Evolutionary conservation across 2,113 vertebrate species (phyloP), one percentile per base, ranked within the genome.

Genomic region (Phaethornis superciliosus): DNA sequence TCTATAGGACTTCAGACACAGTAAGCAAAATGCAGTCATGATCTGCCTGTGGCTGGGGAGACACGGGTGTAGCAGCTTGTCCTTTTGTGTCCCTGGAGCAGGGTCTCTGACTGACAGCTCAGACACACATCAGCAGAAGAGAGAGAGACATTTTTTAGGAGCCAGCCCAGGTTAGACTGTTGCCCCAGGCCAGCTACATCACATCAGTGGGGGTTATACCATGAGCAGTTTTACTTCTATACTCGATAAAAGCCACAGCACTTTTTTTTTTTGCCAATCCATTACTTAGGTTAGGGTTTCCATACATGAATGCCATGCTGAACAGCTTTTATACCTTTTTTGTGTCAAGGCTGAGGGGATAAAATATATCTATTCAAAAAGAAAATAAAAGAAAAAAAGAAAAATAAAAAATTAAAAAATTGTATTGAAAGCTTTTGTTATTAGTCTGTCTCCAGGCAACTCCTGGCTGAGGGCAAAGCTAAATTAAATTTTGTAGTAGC

Each of bases 391-490:
- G 35, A 86, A 23, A 63, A 93, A 89, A 62, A 22, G 40, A 55
- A 79, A 80, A 47, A 18, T n/a, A 49, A 52, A 87, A 89, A 65
- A 80, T 12, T 40, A 40, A 40, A 40, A 40, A 40, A 40, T 40
- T 11, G 80, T 85, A 18, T 52, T 65, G 62, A 81, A 33, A 71
- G 47, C 16, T 81, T 93, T 93, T 95, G 52, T 74, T 90, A 72
- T 92, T 94, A 95, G 88, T 60, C 35, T 58, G 91, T 96, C 85
- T 83, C 90, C 49, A 78, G 83, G 89, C 70, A 93, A 60, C 76
- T 95, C 67, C 77, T 44, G n/a, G 77, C 75, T 90, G 80, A 93
- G 72, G 81, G 70, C 71, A 94, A 96, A 96, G 81, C 89, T 94
- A 90, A 95, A 92, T 94, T 92, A 90, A 88, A 83, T 74, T 40